These are phyloP conservation scores for Toxotes lorentzi DNA, from an alignment of 2,797 vertebrate species.

Conservation along the genomic window DNA sequence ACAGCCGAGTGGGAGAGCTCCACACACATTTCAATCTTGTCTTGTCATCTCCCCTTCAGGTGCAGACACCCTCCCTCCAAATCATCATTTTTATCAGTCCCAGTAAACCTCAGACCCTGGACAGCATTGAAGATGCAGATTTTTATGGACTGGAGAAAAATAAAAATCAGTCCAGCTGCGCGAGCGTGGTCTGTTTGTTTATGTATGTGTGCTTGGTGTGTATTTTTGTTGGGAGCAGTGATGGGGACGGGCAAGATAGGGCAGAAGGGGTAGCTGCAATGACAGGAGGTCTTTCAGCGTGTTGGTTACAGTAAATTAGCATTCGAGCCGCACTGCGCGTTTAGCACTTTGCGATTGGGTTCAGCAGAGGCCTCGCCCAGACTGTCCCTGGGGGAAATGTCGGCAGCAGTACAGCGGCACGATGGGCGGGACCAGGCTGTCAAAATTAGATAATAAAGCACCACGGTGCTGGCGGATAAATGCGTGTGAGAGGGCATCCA, in stretches of 20 bases:
- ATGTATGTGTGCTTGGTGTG: slow-evolving; percentile 15
- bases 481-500: slow-evolving; percentile 85
- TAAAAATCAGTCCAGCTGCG: slow-evolving; percentile 35
- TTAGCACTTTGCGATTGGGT: slow-evolving; percentile 87
- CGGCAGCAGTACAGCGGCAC: slow-evolving; percentile 76
- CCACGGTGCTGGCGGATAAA: slow-evolving; percentile 82
- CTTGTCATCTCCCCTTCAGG: slow-evolving; percentile 75
- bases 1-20: slow-evolving; percentile 63
- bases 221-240: slow-evolving; percentile 42
- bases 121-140: slow-evolving; percentile 67
- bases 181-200: slow-evolving; percentile 36
- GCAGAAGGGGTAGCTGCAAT: slow-evolving; percentile 61
- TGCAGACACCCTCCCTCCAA: slow-evolving; percentile 68
- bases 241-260: slow-evolving; percentile 51
- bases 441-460: slow-evolving; percentile 89
- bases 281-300: slow-evolving; percentile 75
- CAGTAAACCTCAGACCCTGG: slow-evolving; percentile 73
- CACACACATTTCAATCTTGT: slow-evolving; percentile 79
- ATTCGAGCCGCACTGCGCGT: slow-evolving; percentile 78
- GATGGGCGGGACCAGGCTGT: slow-evolving; percentile 84
- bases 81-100: slow-evolving; percentile 80
- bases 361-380: slow-evolving; percentile 85
- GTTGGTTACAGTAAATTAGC: slow-evolving; percentile 86
- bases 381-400: slow-evolving; percentile 83
- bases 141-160: slow-evolving; percentile 60